phyloP scores from a whole-genome alignment of 30 jellyfish, hydroid and myxozoan species.

The Pseudorhiza aurosa region DNA sequence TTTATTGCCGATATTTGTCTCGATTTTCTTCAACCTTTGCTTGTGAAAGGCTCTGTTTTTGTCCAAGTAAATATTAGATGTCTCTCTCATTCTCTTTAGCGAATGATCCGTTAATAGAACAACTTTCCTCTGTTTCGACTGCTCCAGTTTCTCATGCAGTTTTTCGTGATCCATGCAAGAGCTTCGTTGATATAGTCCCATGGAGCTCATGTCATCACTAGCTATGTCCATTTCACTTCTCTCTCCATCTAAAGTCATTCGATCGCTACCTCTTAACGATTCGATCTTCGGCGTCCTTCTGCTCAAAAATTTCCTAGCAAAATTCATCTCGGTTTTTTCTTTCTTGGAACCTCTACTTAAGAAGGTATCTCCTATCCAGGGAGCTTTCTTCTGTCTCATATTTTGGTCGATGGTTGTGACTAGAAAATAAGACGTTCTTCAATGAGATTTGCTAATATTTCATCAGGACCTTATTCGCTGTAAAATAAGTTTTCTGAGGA shows the following conservation, averaged over 20 bases:
- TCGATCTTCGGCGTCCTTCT: neutral
- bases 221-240: neutral
- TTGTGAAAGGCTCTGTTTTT: constrained; percentile 41
- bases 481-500: too few relatives aligned
- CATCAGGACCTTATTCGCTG: too few relatives aligned
- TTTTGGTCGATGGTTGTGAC: constrained; percentile 39
- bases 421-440: too few relatives aligned
- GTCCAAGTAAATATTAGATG: constrained; percentile 36
- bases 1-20: constrained; percentile 38
- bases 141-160: constrained; percentile 13
- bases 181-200: neutral
- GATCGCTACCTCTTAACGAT: neutral
- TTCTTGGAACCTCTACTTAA: neutral
- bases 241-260: neutral
- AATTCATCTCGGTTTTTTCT: neutral
- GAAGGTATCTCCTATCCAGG: constrained; percentile 4
- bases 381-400: constrained; percentile 14
- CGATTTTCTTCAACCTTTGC: constrained; percentile 48
- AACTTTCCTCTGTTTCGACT: constrained; percentile 2
- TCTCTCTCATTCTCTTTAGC: constrained; percentile 41
- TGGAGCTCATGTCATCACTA: neutral
- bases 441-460: too few relatives aligned
- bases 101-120: constrained; percentile 36
- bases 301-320: neutral
- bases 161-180: neutral